Evolutionary conservation across 2,113 vertebrate species (phyloP), one percentile per base, ranked within the genome.

Genomic region (Xiphophorus couchianus): DNA sequence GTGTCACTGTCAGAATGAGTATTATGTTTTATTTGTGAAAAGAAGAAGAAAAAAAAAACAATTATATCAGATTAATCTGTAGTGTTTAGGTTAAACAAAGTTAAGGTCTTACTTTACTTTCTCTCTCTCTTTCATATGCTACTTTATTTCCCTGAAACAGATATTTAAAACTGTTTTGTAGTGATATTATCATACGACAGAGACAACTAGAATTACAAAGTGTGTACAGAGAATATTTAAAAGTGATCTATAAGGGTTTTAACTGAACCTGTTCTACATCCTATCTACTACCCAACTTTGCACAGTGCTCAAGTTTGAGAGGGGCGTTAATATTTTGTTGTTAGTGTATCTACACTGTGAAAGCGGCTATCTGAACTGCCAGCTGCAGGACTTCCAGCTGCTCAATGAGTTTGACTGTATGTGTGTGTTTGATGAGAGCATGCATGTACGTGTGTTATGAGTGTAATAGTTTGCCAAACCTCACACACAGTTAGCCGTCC

Each of bases 311-410:
- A 69, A 71, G 69, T 85, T 89, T 84, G 71, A 89, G 82, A 82
- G 82, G 72, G 76, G 80, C 71, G 77, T 42, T 81, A 64, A 75
- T 88, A 83, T 91, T 93, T 93, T 91, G 27, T 88, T 91, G 90
- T 88, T 80, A 88, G 80, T 90, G 71, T 90, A 88, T 87, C 79
- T 74, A 90, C 90, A 93, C 92, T 92, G 90, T 93, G 91, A 93
- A 75, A 67, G 83, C 81, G 83, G 84, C 78, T 87, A 51, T 80
- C 69, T 71, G 75, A 80, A 86, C 75, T 80, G 73, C 77, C 74
- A 85, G 83, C 86, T 86, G 80, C 86, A 77, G 85, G 81, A 87
- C 71, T 81, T 37, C 8, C 82, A 83, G 86, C 84, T 82, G 76
- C 78, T 76, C 85, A 79, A 61, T 84, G 83, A 77, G 54, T 81